Conservation (phyloP, 2,113 vertebrate species). For the Pardalotus punctatus region DNA sequence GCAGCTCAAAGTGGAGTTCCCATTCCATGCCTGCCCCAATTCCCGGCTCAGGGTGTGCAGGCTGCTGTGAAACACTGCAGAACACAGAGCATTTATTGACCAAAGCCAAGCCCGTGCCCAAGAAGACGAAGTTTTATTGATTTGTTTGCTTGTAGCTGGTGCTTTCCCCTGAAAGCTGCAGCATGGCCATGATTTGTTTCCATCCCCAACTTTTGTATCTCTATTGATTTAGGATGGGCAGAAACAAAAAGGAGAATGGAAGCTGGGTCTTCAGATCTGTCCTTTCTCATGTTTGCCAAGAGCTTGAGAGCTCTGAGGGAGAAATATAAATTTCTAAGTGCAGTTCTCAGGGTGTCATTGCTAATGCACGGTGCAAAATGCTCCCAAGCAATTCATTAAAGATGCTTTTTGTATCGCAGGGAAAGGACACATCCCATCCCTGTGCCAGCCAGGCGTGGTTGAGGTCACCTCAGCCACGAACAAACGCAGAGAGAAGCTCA, state of each 20-base stretch:
- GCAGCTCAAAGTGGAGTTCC: neutral
- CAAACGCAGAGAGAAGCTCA: neutral
- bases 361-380: neutral
- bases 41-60: neutral
- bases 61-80: constrained; percentile 12
- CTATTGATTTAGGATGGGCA: constrained; percentile 17
- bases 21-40: neutral
- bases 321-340: neutral
- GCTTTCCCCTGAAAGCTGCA: constrained; percentile 27
- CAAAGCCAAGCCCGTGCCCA: constrained; percentile 33
- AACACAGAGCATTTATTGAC: constrained; percentile 59
- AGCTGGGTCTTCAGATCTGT: constrained; percentile 18
- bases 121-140: constrained; percentile 56
- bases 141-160: constrained; percentile 59
- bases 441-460: neutral
- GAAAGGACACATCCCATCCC: neutral
- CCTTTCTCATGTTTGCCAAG: neutral
- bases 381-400: constrained; percentile 1
- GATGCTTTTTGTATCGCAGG: neutral
- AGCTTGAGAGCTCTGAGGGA: neutral
- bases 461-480: neutral
- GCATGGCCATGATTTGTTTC: constrained; percentile 58
- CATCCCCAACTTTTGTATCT: constrained; percentile 46
- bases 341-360: neutral
- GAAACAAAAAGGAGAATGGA: neutral